Evolutionary conservation across 2,888 invertebrate genomes (phyloP), one percentile per base, ranked within the genome.

Genomic region (Allolobophora icterica): DNA sequence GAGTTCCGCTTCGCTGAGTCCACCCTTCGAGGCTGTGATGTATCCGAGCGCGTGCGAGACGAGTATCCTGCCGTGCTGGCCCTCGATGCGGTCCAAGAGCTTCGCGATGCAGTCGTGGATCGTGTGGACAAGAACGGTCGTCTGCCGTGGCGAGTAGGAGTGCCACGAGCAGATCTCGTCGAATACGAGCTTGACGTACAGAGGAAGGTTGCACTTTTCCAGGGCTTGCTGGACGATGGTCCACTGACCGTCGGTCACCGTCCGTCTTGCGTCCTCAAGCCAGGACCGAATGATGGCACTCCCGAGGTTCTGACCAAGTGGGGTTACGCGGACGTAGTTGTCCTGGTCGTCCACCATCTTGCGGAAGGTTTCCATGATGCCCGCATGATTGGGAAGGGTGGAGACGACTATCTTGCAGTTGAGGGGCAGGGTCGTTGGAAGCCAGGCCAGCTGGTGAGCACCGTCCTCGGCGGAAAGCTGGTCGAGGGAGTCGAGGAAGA

Each of bases 111-210:
- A 98, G 95, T 99, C 99, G 97, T 98, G 98, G 0, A 99, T 98
- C 1, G 93, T 93, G 33, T 92, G 89, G 89, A 92, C 93, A 30
- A 90, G 71, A 6, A 98, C 97, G 0, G 98, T 99, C 93, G 98
- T 98, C 93, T 97, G 97, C 0, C 98, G 97, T 94, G 98, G 97
- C 0, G 98, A 98, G 95, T 99, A 99, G 93, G 99, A 99, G 91
- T 98, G 96, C 99, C 99, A 99, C 92, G 98, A 96, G 95, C 98
- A 98, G 45, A 99, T 98, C 96, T 99, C 99, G n/a, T 99, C 99
- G 95, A 98, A 99, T 0, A 99, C 99, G 89, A 99, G 96, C 96
- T 99, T 99, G 0, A 99, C 98, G 94, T 99, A 99, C 92, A 99
- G 98, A 0, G 99, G 99, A 91, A 99, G 95, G 0, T 99, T 99